These are phyloP conservation scores for Mugil cephalus DNA, from an alignment of 2,113 vertebrate genomes.

Conservation along the genomic window DNA sequence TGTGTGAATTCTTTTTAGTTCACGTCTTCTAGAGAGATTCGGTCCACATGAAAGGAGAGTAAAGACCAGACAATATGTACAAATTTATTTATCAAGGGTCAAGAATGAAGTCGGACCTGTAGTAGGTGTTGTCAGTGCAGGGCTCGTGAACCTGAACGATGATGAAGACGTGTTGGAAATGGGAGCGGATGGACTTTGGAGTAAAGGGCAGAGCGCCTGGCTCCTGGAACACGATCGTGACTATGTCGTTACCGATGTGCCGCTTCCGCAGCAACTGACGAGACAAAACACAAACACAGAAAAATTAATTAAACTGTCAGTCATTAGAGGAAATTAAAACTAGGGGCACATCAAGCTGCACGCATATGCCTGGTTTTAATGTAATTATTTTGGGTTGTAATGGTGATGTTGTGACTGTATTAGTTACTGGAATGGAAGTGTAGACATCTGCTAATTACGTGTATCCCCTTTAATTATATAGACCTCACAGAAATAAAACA, in stretches of 20 bases:
- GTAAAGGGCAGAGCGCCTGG: conserved; percentile 90
- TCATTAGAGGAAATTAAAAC: not conserved
- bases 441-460: not conserved
- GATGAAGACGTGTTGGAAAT: conserved; percentile 94
- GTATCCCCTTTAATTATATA: not conserved
- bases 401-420: not conserved
- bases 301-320: conserved; percentile 9
- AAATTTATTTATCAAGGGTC: too few relatives aligned
- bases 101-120: conserved; percentile 84
- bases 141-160: conserved; percentile 87
- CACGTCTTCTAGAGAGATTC: too few relatives aligned
- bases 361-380: not conserved
- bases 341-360: not conserved
- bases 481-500: not conserved
- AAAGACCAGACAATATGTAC: too few relatives aligned
- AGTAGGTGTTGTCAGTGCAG: conserved; percentile 87
- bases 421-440: not conserved
- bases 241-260: conserved; percentile 94
- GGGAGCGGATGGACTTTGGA: conserved; percentile 91
- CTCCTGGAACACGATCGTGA: conserved; percentile 95
- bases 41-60: too few relatives aligned
- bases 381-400: not conserved
- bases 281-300: conserved; percentile 39
- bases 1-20: too few relatives aligned
- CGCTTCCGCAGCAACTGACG: conserved; percentile 90